Evolutionary conservation across 2,113 vertebrate genomes (phyloP).

Genomic region (Rhipidura dahli): DNA sequence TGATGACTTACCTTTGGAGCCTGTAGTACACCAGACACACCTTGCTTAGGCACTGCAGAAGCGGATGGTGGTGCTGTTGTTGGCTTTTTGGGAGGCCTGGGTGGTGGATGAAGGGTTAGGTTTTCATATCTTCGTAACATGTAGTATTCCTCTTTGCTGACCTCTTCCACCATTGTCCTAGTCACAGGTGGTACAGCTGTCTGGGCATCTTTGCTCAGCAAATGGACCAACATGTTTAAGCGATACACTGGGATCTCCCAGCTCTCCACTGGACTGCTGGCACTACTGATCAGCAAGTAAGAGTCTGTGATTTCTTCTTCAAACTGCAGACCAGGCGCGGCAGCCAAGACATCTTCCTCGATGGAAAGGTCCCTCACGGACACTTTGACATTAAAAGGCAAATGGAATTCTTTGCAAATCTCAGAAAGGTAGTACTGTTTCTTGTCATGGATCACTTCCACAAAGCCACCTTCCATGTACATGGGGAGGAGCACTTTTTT

Average conservation of each 20-base stretch:
- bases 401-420: constrained; percentile 72
- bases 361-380: constrained; percentile 80
- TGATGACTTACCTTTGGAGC: constrained; percentile 61
- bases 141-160: constrained; percentile 81
- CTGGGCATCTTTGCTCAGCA: constrained; percentile 52
- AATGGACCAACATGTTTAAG: constrained; percentile 68
- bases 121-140: constrained; percentile 80
- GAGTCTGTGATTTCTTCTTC: constrained; percentile 85
- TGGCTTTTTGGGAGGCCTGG: constrained; percentile 83
- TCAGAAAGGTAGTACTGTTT: constrained; percentile 78
- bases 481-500: constrained; percentile 77
- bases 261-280: constrained; percentile 63
- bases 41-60: background rate
- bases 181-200: background rate
- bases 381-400: constrained; percentile 86
- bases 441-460: constrained; percentile 84
- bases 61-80: background rate
- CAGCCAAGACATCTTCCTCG: constrained; percentile 79
- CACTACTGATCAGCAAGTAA: constrained; percentile 76
- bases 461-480: constrained; percentile 82
- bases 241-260: constrained; percentile 80
- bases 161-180: constrained; percentile 75
- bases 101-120: constrained; percentile 73
- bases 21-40: background rate
- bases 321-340: constrained; percentile 71